A percentile compares a stretch with the other conserved stretches of the same genome.
These are phyloP conservation scores for Coreoperca whiteheadi DNA, from an alignment of 2,113 vertebrate genomes.

Conservation along the genomic window DNA sequence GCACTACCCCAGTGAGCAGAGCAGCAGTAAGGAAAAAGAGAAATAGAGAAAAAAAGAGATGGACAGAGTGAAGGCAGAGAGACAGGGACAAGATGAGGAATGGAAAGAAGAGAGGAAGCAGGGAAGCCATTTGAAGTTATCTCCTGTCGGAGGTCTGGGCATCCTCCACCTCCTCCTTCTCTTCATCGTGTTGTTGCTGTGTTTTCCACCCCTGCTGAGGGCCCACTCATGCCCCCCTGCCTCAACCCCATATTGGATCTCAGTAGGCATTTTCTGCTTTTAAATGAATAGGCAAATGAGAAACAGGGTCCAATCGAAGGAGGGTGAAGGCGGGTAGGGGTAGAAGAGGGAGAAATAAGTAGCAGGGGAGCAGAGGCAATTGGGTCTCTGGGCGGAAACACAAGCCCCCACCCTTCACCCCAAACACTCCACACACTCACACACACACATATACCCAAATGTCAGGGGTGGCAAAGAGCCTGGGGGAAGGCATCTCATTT, in stretches of 20 bases:
- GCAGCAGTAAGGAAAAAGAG: conserved; percentile 71
- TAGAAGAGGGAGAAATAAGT: conserved; percentile 65
- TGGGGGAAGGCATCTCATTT: conserved; percentile 80
- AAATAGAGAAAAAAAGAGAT: conserved; percentile 18
- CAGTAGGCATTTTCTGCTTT: conserved; percentile 86
- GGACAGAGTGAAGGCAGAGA: conserved; percentile 22
- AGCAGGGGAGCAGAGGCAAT: conserved; percentile 80
- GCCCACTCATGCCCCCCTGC: conserved; percentile 82
- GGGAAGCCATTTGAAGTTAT: conserved; percentile 73
- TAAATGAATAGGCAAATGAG: conserved; percentile 88
- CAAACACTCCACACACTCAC: conserved; percentile 50
- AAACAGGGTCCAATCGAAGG: conserved; percentile 73
- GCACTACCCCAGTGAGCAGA: conserved; percentile 68
- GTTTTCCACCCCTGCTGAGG: conserved; percentile 82
- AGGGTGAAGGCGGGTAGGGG: conserved; percentile 58
- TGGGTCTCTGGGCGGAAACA: conserved; percentile 80
- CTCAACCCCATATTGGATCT: conserved; percentile 88
- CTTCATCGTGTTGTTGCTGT: conserved; percentile 77
- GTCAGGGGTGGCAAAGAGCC: conserved; percentile 80
- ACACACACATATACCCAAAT: conserved; percentile 63
- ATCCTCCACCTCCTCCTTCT: conserved; percentile 69
- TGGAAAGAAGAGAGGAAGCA: conserved; percentile 50
- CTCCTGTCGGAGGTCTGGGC: conserved; percentile 71
- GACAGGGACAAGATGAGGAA: conserved; percentile 22
- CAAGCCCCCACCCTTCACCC: conserved; percentile 69